Evolutionary conservation across 2,888 invertebrate species (phyloP).

Genomic region (Synergus laeviventris): DNA sequence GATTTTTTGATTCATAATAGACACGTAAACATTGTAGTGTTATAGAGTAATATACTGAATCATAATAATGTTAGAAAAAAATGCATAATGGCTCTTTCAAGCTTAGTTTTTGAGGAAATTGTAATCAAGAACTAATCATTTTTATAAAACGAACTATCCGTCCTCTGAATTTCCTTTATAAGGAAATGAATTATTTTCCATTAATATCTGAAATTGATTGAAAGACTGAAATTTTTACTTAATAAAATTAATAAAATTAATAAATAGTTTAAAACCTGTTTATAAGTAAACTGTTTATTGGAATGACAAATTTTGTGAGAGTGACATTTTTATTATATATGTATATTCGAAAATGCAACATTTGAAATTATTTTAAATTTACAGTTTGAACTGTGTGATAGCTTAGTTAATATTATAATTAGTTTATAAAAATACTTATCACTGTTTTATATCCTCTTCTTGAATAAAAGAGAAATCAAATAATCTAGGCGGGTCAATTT

Average conservation of each 20-base stretch:
- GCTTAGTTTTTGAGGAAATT: neutral
- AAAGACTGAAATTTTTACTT: neutral
- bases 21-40: too few relatives aligned
- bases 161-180: conserved; percentile 2
- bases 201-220: neutral
- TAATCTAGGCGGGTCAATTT: too few relatives aligned
- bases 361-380: too few relatives aligned
- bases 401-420: neutral
- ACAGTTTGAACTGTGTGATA: too few relatives aligned
- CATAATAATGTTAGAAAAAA: too few relatives aligned
- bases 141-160: conserved; percentile 8
- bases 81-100: neutral
- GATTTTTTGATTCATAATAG: too few relatives aligned
- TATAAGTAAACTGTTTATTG: neutral
- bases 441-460: neutral
- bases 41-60: too few relatives aligned
- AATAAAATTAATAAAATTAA: neutral
- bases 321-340: neutral
- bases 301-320: neutral
- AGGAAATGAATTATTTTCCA: conserved; percentile 2
- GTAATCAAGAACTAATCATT: neutral
- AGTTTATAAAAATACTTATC: neutral
- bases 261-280: neutral
- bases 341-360: too few relatives aligned
- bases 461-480: neutral